Evolutionary conservation across 2,888 invertebrate genomes (phyloP), one percentile per base, ranked within the genome.

Genomic region (Xylota segnis): DNA sequence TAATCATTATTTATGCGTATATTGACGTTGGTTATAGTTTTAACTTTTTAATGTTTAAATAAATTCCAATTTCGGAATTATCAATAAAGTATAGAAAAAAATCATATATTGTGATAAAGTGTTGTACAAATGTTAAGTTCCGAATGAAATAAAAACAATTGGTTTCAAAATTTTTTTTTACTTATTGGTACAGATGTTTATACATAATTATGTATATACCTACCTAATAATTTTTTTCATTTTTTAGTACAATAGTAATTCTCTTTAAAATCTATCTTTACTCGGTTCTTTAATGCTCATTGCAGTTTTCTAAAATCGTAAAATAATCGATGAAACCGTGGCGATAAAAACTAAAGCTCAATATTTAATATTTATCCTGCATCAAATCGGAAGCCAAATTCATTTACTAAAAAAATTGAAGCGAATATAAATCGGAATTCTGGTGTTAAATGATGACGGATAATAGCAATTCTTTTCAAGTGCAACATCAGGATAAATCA

Each of bases 391-490:
- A 47, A 18, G 45, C 32, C 32, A 16, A 4, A 14, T 23, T 54
- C 0, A n/a, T 18, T 45, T 47, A 10, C 3, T 10, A 54, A 54
- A n/a, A 61, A 52, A 14, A 59, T 47, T 2, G 12, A 47, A 23
- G 23, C 5, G 10, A 6, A 66, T 52, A 52, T 18, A n/a, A 18
- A 74, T 40, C n/a, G 23, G 18, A 40, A 58, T 14, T 45, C 29
- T 45, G 72, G 5, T 50, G 16, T 45, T 76, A 78, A 83, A 86
- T 86, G 76, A 86, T 86, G 86, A 86, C 86, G 76, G 86, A 86
- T 72, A 82, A 82, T 47, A 84, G 52, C n/a, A 86, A 72, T 50
- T 75, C 78, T 9, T 86, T 68, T 56, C 86, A 86, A 66, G 29
- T 76, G 54, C 81, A 83, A 70, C 72, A 70, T 52, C 81, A 76